Evolutionary conservation across 2,797 vertebrate genomes (phyloP), one percentile per base, ranked within the genome.

Genomic region (Vultur gryphus): DNA sequence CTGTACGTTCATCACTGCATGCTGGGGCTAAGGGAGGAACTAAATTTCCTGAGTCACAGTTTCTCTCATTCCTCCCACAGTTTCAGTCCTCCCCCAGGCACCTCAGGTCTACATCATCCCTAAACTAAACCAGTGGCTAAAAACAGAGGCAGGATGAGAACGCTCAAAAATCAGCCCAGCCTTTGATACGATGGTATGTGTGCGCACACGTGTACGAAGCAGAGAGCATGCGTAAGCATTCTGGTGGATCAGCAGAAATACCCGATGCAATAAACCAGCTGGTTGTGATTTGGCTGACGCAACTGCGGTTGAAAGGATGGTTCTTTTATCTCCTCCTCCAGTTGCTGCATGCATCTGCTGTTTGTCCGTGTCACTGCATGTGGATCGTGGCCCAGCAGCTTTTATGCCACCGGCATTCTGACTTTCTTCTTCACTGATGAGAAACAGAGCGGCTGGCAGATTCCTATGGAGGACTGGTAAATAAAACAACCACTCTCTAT

Each of bases 21-120:
- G 51, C 65, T 82, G 67, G 65, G 58, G n/a, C 44, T 81, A 58
- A 66, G 54, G 83, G 58, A 95, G 61, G 46, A 92, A 95, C 90
- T 25, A 10, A 78, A 58, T 86, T 72, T 91, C 96, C 94, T 88
- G 93, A 97, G 93, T 94, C 96, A 96, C 84, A 82, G 93, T 87
- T 95, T 95, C 95, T 95, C 76, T 90, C 37, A 18, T 52, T 87
- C 94, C 79, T 95, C 79, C 87, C 80, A 89, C 82, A 91, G 91
- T 84, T 93, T 94, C 94, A 90, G 65, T 55, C 87, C 77, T 90
- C 69, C 72, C 54, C 9, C 1, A 3, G 43, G 39, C 58, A 95
- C 52, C 62, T 82, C 89, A 87, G 29, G 43, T 72, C 78, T 65
- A 23, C 76, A 64, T 39, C 78, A 89, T 64, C 55, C 73, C 82